Evolutionary conservation across 1,140 invertebrate species (phyloP).

Genomic region (Lethrus apterus): DNA sequence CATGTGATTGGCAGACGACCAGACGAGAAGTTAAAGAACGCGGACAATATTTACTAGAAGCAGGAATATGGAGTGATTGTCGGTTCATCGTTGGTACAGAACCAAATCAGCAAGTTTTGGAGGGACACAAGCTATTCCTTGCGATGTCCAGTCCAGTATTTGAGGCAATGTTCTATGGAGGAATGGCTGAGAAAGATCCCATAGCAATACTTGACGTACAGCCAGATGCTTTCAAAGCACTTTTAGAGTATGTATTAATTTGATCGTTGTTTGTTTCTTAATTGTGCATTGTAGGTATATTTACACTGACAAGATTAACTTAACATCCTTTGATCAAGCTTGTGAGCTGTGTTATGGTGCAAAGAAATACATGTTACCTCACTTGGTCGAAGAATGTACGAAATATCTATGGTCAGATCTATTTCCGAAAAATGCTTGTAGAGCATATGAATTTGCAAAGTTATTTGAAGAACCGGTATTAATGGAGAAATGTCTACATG

Average conservation of each 20-base stretch:
- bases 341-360: conserved; percentile 80
- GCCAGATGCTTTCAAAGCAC: conserved; percentile 72
- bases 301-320: conserved; percentile 70
- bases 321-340: conserved; percentile 72
- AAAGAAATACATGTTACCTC: conserved; percentile 81
- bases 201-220: conserved; percentile 76
- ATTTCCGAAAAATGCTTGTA: conserved; percentile 68
- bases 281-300: conserved; percentile 57
- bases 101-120: conserved; percentile 61
- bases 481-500: conserved; percentile 71
- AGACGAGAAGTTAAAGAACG: conserved; percentile 61
- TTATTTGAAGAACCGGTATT: conserved; percentile 73
- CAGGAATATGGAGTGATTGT: conserved; percentile 73
- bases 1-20: conserved; percentile 65
- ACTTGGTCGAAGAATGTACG: conserved; percentile 72
- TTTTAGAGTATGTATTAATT: conserved; percentile 51
- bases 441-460: conserved; percentile 77
- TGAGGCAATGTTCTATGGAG: conserved; percentile 74
- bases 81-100: conserved; percentile 74
- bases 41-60: conserved; percentile 61
- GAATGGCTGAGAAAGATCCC: conserved; percentile 59
- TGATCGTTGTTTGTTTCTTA: conserved; percentile 7
- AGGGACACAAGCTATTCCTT: conserved; percentile 71
- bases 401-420: conserved; percentile 72
- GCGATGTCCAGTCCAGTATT: conserved; percentile 79